Percentiles rank a stretch among this genome's conserved stretches.
These are phyloP conservation scores for Neuroterus valhalla DNA, from an alignment of 1,140 invertebrate genomes.

Conservation along the genomic window DNA sequence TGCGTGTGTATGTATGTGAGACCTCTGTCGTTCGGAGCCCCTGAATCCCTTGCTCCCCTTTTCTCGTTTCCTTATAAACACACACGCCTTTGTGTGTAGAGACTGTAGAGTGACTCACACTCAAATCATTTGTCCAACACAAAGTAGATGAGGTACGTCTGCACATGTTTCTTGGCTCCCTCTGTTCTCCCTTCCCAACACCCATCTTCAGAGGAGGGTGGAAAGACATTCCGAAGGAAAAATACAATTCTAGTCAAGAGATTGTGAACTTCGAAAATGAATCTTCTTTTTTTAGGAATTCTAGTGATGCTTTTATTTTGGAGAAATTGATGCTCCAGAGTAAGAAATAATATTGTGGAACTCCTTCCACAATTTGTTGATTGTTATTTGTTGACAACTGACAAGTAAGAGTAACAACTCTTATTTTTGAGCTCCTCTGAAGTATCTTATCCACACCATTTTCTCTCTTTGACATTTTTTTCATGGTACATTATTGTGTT, in stretches of 20 bases:
- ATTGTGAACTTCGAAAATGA: too few species aligned
- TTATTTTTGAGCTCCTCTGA: too few species aligned
- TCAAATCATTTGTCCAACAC: conserved; percentile 31
- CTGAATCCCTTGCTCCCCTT: conserved; percentile 32
- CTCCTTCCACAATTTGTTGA: too few species aligned
- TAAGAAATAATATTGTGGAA: too few species aligned
- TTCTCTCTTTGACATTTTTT: too few species aligned
- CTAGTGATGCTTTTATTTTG: too few species aligned
- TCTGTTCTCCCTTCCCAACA: conserved; percentile 35
- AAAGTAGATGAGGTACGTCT: conserved; percentile 9
- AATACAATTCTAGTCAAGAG: neutral
- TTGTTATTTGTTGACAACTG: too few species aligned
- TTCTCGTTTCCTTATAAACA: conserved; percentile 26
- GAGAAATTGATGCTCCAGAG: too few species aligned
- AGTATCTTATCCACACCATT: too few species aligned
- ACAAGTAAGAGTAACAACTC: too few species aligned
- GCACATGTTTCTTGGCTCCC: conserved; percentile 30
- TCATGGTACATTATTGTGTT: too few species aligned
- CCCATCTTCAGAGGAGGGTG: conserved; percentile 23
- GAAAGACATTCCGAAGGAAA: conserved; percentile 1
- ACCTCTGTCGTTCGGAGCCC: conserved; percentile 35
- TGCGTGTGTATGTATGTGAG: conserved; percentile 40
- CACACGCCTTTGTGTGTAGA: neutral
- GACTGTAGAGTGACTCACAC: neutral
- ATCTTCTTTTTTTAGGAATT: too few species aligned